Evolutionary conservation across 1,140 invertebrate genomes (phyloP).

Genomic region (Drosophila ananassae): DNA sequence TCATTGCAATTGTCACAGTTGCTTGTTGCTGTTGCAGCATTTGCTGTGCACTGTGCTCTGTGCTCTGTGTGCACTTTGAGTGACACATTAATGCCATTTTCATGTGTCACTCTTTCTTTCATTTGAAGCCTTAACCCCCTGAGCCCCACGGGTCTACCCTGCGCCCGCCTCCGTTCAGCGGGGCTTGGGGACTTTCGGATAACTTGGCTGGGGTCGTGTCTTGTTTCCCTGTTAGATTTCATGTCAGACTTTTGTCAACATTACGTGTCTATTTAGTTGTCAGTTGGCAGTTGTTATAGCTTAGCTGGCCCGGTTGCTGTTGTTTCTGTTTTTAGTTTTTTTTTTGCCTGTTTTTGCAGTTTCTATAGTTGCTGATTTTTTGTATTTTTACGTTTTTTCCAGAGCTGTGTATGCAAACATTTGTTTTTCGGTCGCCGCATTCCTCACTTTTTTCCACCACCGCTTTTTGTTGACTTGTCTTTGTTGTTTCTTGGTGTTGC

Average conservation of each 20-base stretch:
- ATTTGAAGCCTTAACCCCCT: conserved; percentile 49
- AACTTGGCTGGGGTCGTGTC: conserved; percentile 62
- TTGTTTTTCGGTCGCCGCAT: conserved; percentile 59
- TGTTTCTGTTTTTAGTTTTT: conserved; percentile 42
- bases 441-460: conserved; percentile 34
- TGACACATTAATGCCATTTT: conserved; percentile 83
- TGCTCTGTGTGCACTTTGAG: conserved; percentile 67
- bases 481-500: conserved; percentile 16
- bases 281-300: conserved; percentile 72
- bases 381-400: conserved; percentile 23
- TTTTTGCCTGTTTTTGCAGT: conserved; percentile 16
- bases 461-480: conserved; percentile 35
- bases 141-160: not conserved
- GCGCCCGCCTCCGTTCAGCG: not conserved
- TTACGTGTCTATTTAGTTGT: conserved; percentile 81
- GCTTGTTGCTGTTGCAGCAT: conserved; percentile 49
- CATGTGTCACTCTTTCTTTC: conserved; percentile 82
- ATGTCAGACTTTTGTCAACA: conserved; percentile 82
- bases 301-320: conserved; percentile 30
- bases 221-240: conserved; percentile 73
- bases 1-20: conserved; percentile 80
- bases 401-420: conserved; percentile 55
- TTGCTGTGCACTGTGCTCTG: conserved; percentile 44
- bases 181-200: conserved; percentile 43
- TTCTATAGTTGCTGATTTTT: conserved; percentile 30